phyloP scores from a whole-genome alignment of 2,888 invertebrate genomes.

The Brachycybe producta region DNA sequence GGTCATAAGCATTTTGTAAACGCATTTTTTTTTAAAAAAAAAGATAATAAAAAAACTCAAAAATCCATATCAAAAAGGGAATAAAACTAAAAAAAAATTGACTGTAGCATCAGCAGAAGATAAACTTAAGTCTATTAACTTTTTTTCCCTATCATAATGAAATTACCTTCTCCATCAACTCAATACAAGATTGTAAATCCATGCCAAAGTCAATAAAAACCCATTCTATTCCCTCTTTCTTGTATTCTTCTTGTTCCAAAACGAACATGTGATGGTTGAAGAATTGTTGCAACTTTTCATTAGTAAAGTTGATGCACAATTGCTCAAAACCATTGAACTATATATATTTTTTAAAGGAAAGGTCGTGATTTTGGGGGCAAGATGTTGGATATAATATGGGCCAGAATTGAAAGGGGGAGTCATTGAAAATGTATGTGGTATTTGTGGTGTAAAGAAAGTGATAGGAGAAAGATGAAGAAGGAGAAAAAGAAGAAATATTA shows the following conservation, averaged over 20 bases:
- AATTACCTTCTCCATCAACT: constrained; percentile 80
- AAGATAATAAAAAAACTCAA: too few species aligned
- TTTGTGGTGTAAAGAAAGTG: not conserved
- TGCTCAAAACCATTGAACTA: constrained; percentile 94
- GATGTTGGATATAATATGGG: constrained; percentile 3
- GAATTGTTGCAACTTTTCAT: constrained; percentile 94
- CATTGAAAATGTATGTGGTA: not conserved
- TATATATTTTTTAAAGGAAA: not conserved
- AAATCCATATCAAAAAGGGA: too few species aligned
- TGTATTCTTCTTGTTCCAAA: constrained; percentile 93
- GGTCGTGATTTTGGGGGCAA: not conserved
- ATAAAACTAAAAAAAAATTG: too few species aligned
- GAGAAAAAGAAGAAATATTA: too few species aligned
- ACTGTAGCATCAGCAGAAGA: too few species aligned
- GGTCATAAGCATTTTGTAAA: too few species aligned
- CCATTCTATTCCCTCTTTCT: constrained; percentile 88
- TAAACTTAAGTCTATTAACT: too few species aligned
- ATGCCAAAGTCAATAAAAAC: constrained; percentile 94
- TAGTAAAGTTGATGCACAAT: constrained; percentile 96
- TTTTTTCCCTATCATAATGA: too few species aligned
- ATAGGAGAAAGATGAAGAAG: too few species aligned
- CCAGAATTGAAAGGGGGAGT: not conserved
- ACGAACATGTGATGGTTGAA: constrained; percentile 99
- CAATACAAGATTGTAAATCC: constrained; percentile 91
- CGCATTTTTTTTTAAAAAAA: too few species aligned